Conservation (phyloP, 2,113 vertebrate species). For the Cyphomyrus discorhynchus region DNA sequence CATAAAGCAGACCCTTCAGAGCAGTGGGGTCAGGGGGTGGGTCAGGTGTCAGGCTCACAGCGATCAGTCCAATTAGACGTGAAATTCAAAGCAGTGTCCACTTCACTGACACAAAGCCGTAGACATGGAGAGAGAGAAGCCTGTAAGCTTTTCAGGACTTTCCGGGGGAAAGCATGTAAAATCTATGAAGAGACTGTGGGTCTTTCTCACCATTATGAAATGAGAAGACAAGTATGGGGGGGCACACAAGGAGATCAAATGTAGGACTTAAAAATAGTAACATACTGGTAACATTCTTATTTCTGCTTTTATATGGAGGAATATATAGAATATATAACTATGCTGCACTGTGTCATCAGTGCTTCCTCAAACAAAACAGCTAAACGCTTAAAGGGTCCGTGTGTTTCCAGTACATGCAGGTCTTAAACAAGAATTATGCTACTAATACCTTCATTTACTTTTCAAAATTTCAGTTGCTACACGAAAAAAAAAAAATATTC, state of each 20-base stretch:
- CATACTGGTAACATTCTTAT: neutral
- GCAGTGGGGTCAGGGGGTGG: neutral
- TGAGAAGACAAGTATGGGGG: neutral
- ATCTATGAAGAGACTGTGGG: neutral
- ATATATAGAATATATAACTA: neutral
- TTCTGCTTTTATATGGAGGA: neutral
- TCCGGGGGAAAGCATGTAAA: neutral
- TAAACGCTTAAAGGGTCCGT: neutral
- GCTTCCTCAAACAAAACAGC: neutral
- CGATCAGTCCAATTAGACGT: neutral
- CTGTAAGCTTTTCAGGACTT: neutral
- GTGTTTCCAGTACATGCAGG: neutral
- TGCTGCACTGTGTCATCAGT: neutral
- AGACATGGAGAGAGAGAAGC: neutral
- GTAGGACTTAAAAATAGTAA: neutral
- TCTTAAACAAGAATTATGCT: neutral
- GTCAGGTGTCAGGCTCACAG: neutral
- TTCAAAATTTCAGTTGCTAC: neutral
- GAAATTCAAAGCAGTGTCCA: neutral
- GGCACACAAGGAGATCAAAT: neutral
- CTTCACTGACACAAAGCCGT: neutral
- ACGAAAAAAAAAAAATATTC: neutral
- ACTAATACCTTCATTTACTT: neutral
- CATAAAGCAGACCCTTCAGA: slow-evolving; percentile 16
- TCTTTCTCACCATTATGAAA: neutral